Conservation (phyloP, 2,113 vertebrate species). For the Thryonomys swinderianus region DNA sequence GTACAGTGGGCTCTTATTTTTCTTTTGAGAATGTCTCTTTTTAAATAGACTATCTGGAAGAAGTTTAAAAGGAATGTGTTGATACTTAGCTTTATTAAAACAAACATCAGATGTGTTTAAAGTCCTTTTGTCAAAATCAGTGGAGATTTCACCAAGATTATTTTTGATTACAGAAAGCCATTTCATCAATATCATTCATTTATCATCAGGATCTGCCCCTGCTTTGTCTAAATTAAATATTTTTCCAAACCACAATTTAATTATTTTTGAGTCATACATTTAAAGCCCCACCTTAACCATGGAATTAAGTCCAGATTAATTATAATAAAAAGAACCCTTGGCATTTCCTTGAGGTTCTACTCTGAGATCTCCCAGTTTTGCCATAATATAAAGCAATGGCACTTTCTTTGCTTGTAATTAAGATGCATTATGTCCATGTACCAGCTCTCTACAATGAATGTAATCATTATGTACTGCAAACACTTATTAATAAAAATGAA, state of each 20-base stretch:
- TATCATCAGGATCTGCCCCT: conserved; percentile 79
- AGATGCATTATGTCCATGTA: background rate
- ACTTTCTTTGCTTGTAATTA: conserved; percentile 46
- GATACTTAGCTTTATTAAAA: conserved; percentile 79
- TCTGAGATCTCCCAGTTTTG: conserved; percentile 38
- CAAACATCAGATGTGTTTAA: conserved; percentile 80
- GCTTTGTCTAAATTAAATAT: conserved; percentile 71
- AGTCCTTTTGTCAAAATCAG: conserved; percentile 74
- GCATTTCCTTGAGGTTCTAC: conserved; percentile 50
- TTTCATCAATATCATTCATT: conserved; percentile 79
- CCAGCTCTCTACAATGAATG: background rate
- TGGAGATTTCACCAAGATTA: conserved; percentile 78
- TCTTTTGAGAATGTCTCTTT: conserved; percentile 72
- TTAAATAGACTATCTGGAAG: conserved; percentile 81
- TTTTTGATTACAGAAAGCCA: conserved; percentile 81
- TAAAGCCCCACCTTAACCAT: conserved; percentile 51
- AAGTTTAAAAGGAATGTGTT: conserved; percentile 82
- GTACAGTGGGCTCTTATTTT: conserved; percentile 72
- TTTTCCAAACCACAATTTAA: conserved; percentile 60
- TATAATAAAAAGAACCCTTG: conserved; percentile 57
- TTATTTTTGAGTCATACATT: conserved; percentile 65
- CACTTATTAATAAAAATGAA: background rate
- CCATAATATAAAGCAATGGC: conserved; percentile 10
- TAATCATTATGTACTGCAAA: background rate
- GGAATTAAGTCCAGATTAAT: conserved; percentile 59